Base-by-base conservation (phyloP, 1,140 invertebrate species). In the Cecropterus lyciades region DNA sequence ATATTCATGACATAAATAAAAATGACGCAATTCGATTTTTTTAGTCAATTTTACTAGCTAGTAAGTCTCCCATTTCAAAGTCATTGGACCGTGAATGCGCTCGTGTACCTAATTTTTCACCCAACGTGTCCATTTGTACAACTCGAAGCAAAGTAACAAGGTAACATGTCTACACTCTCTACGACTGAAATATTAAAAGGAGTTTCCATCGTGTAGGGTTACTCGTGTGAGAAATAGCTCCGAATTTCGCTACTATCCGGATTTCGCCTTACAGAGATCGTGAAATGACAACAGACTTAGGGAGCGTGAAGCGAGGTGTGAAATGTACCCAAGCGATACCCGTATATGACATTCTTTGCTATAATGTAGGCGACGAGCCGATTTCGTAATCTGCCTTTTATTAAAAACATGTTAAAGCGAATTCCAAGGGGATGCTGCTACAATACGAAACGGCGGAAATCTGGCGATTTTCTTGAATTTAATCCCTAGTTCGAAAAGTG, bases 201-300 rank as follows among this genome's bases (percentile, higher is more conserved):
- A 73, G 33, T 37, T 79, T 67, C 72, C 65, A 48, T 71, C 62
- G 59, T n/a, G 65, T 40, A 60, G 67, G 75, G 70, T 65, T 53
- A 72, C 68, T 77, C 78, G 79, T 78, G 84, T 89, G 84, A 87
- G 80, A 83, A 88, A 89, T 89, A 85, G 82, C 81, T 73, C 60
- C 79, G 65, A 91, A 91, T 89, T 87, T 85, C 79, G 82, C 68
- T 79, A 88, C 77, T 88, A 83, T 85, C 83, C 85, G 69, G 86
- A 87, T 87, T 82, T 66, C 81, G 81, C 70, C 83, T 86, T 80
- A 87, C 89, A 84, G 87, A 85, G 84, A 91, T 88, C 80, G 81
- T 79, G 62, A 85, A 89, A 89, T 91, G 86, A 91, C 89, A 89
- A 89, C 84, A 89, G 87, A 89, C 87, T 91, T 89, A 86, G 84